phyloP scores from a whole-genome alignment of 2,888 invertebrate species.

The Sminthurinus aureus region DNA sequence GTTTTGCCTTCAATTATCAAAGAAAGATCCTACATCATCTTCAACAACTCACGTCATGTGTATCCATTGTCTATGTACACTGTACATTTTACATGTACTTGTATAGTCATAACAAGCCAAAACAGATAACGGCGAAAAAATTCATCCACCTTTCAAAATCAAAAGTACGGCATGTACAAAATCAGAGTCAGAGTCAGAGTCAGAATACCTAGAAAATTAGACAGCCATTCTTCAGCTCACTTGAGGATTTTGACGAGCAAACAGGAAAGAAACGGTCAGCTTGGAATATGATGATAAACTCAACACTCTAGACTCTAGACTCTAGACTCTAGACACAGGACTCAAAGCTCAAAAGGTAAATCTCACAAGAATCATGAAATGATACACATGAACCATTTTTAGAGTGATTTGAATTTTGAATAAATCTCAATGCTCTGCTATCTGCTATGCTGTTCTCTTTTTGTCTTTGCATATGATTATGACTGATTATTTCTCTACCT shows the following conservation, averaged over 20 bases:
- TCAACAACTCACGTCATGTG: slow-evolving; percentile 36
- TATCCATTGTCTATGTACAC: no score
- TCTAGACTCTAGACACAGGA: no score
- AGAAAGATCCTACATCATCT: neutral
- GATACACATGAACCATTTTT: neutral
- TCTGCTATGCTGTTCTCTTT: no score
- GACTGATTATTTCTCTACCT: no score
- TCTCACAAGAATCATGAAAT: neutral
- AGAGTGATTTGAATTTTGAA: neutral
- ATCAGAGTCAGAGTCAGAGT: neutral
- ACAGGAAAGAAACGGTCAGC: neutral
- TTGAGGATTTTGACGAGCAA: neutral
- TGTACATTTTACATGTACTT: no score
- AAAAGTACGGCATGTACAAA: neutral
- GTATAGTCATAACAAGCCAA: slow-evolving; percentile 23
- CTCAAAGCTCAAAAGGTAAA: neutral
- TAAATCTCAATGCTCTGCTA: slow-evolving; percentile 2
- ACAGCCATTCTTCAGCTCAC: slow-evolving; percentile 15
- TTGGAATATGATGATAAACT: neutral
- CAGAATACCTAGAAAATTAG: neutral
- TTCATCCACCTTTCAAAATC: neutral
- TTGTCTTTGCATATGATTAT: no score
- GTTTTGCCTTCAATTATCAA: neutral
- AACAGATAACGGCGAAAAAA: slow-evolving; percentile 15
- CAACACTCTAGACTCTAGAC: no score